These are phyloP conservation scores for Hyperoplus immaculatus DNA, from an alignment of 2,797 vertebrate genomes.

Conservation along the genomic window DNA sequence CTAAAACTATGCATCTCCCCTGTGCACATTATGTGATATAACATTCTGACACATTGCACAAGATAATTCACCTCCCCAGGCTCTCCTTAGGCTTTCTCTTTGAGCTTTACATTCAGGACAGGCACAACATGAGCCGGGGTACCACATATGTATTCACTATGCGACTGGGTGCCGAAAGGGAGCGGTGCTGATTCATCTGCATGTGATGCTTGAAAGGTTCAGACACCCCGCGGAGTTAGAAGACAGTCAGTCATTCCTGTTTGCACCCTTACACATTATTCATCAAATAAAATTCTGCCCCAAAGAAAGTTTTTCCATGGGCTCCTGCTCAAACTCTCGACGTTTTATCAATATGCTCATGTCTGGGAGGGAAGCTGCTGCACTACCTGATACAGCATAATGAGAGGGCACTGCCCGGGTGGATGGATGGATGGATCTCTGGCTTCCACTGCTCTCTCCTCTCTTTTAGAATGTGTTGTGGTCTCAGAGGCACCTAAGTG, in stretches of 20 bases:
- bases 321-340: background rate
- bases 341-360: background rate
- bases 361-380: constrained; percentile 6
- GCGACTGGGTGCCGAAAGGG: background rate
- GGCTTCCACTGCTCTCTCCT: constrained; percentile 8
- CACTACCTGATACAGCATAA: constrained; percentile 26
- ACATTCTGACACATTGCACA: too few relatives aligned
- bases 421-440: background rate
- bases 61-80: background rate
- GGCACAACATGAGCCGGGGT: background rate
- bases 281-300: constrained; percentile 38
- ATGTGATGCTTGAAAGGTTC: constrained; percentile 21
- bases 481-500: constrained; percentile 43
- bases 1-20: background rate
- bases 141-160: constrained; percentile 45
- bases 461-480: constrained; percentile 20
- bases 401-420: constrained; percentile 18
- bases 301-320: constrained; percentile 21
- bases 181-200: constrained; percentile 19
- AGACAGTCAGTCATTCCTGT: constrained; percentile 10
- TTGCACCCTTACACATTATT: constrained; percentile 53
- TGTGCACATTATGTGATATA: background rate
- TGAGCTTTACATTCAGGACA: background rate
- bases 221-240: constrained; percentile 24
- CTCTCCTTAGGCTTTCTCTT: background rate